Percentiles rank a stretch among this genome's conserved stretches.
Evolutionary conservation across 2,797 vertebrate genomes (phyloP).

Genomic region (Gymnodraco acuticeps): DNA sequence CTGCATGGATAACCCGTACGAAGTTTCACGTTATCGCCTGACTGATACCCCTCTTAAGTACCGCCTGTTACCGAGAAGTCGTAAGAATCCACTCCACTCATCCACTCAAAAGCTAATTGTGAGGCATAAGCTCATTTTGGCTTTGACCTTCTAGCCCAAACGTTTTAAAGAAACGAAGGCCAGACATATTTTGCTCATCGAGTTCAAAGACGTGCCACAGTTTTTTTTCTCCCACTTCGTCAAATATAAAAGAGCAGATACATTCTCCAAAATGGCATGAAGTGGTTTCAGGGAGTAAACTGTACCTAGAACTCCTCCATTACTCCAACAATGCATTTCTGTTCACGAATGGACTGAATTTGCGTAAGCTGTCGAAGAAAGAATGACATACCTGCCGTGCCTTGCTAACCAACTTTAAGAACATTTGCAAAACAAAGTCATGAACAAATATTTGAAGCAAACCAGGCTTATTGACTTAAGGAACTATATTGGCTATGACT

Average conservation of each 20-base stretch:
- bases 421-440: neutral
- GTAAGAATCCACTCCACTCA: slow-evolving; percentile 12
- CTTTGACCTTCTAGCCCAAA: slow-evolving; percentile 13
- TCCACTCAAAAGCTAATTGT: slow-evolving; percentile 28
- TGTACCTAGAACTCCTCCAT: neutral
- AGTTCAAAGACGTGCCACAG: neutral
- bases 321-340: neutral
- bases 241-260: slow-evolving; percentile 15
- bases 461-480: slow-evolving; percentile 34
- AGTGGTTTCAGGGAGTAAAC: neutral
- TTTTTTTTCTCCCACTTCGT: slow-evolving; percentile 16
- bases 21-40: slow-evolving; percentile 18
- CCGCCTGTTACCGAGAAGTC: slow-evolving; percentile 14
- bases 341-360: neutral
- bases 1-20: neutral
- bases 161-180: slow-evolving; percentile 9
- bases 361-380: neutral
- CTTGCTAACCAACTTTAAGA: neutral
- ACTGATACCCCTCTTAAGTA: slow-evolving; percentile 14
- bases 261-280: slow-evolving; percentile 22
- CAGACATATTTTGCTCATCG: slow-evolving; percentile 6
- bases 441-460: slow-evolving; percentile 38
- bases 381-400: neutral
- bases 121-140: slow-evolving; percentile 10
- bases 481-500: neutral